Base-by-base conservation (phyloP, 2,113 vertebrate species). In the Oreocharis arfaki region DNA sequence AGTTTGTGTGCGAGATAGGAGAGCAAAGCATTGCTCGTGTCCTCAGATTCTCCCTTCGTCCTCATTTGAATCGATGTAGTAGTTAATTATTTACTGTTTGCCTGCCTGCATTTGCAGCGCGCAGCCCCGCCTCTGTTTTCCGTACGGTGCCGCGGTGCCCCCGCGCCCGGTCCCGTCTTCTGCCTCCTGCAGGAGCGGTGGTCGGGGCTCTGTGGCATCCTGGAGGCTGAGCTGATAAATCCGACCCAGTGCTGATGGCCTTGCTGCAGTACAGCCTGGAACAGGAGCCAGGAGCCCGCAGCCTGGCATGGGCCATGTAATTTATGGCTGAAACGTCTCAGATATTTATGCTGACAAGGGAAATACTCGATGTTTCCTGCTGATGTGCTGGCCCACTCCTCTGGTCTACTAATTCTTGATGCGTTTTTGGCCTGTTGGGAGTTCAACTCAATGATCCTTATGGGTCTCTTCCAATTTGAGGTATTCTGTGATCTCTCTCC, bases 81-180 rank as follows among this genome's bases (percentile, higher is more conserved):
- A 0, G 82, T 95, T 82, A 94, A 95, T 97, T 96, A 97, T 95
- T 96, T 87, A 96, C 87, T n/a, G 8, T 79, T 64, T 37, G 77
- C 84, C 84, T 57, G 91, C 80, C 73, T 82, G 59, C 42, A 2
- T 49, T 63, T 16, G 88, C 39, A 47, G 79, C 1, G 89, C 37
- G 30, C 49, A 63, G 79, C 28, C 75, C 87, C 7, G 84, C 19
- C 42, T 23, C 46, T 77, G 69, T 28, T 89, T 28, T 69, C 32
- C 11, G 13, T 13, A 9, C 26, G 37, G 22, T 1, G 9, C 55
- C 19, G 2, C 0, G 6, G 59, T 59, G 39, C 44, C 80, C 70
- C 87, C 13, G 2, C 9, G 9, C 47, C 37, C 3, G 10, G 13
- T 86, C 44, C 60, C 74, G 24, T 76, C 76, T 53, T 74, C 42